Base-by-base conservation (phyloP, 2,888 invertebrate species). In the Drosophila robusta region DNA sequence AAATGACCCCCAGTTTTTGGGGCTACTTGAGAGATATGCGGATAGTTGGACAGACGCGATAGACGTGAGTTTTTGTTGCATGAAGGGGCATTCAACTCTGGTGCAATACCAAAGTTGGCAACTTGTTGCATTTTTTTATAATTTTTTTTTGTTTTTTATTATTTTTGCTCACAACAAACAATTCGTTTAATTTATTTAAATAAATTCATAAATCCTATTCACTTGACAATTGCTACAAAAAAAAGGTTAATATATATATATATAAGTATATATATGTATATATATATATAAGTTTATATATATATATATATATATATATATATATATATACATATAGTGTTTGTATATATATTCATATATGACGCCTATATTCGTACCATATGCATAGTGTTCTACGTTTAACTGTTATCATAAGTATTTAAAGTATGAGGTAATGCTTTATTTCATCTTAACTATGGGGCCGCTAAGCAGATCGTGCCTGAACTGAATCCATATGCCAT, bases 341-440 rank as follows among this genome's bases (percentile, higher is more conserved):
- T 61, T 70, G 12, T 64, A 18, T 55, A 50, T 65, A 39, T 70
- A 34, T 50, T 16, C 64, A 42, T 62, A 32, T 71, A 47, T 50
- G 56, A 24, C 54, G 65, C 54, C 62, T 71, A 75, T 63, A 57
- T 42, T 51, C 54, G 47, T 73, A 61, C 42, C 42, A 61, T 66
- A 75, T 64, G 81, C 66, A 62, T 66, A 52, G 55, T 69, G 57
- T 65, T 75, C 83, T 81, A 81, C 76, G 51, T 69, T 79, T 85
- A 81, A 81, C 73, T 61, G 70, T 85, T 83, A 72, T 84, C 78
- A 86, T 84, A 85, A 80, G 86, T 86, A 78, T 85, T 87, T 88
- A 90, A 88, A 89, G 78, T 90, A 90, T 88, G 88, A 88, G 88
- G 90, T 90, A 88, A 90, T 88, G 90, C 75, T 76, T 89, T 88